These are phyloP conservation scores for Zalophus californianus DNA, from an alignment of 2,797 vertebrate species.

Conservation along the genomic window DNA sequence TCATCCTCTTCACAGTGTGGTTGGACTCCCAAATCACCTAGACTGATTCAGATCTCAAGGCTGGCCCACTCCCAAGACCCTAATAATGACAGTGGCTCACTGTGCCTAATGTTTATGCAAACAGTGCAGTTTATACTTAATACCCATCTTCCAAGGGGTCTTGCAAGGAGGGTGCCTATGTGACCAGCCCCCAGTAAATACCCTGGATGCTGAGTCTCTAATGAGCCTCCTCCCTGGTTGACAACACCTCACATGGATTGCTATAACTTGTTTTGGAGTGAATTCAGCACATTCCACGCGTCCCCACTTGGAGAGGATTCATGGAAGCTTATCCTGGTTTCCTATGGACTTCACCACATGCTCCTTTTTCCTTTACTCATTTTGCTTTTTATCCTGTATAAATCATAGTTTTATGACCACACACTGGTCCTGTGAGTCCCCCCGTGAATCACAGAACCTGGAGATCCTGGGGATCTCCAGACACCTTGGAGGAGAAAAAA, in stretches of 20 bases:
- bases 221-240: neutral
- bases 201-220: neutral
- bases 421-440: no score
- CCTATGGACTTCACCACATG: fast-evolving
- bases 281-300: neutral
- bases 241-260: no score
- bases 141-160: neutral
- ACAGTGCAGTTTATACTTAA: neutral
- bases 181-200: neutral
- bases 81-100: neutral
- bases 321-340: neutral
- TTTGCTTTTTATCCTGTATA: neutral
- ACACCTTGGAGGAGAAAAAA: neutral
- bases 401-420: neutral
- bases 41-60: neutral
- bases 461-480: neutral
- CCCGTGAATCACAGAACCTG: neutral
- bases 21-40: neutral
- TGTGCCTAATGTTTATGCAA: neutral
- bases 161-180: neutral
- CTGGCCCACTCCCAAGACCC: neutral
- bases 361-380: neutral
- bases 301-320: neutral
- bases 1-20: neutral
- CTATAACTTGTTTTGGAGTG: neutral